Conservation (phyloP, 2,888 invertebrate genomes). For the Acrocyrtus sp. region DNA sequence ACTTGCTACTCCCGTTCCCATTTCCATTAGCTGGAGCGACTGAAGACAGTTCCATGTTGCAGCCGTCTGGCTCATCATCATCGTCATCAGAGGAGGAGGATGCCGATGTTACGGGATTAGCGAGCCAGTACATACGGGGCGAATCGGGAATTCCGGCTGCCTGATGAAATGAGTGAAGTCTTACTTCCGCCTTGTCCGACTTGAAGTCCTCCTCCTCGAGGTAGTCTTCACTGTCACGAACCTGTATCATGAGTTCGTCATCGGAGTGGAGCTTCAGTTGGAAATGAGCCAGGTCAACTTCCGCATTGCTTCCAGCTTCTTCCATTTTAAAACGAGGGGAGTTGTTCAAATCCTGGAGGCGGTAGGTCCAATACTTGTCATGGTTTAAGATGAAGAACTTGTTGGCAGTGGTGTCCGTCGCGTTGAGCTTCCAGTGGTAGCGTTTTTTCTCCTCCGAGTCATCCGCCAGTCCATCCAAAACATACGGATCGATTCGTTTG, state of each 20-base stretch:
- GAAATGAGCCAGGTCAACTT: slow-evolving; percentile 49
- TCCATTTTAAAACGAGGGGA: slow-evolving; percentile 55
- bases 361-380: slow-evolving; percentile 52
- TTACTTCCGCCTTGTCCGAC: slow-evolving; percentile 47
- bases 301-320: slow-evolving; percentile 46
- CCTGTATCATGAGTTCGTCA: slow-evolving; percentile 48
- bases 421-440: slow-evolving; percentile 54
- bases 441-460: slow-evolving; percentile 49
- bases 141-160: slow-evolving; percentile 37
- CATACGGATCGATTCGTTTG: slow-evolving; percentile 40
- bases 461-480: slow-evolving; percentile 46
- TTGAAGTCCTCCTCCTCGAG: slow-evolving; percentile 52
- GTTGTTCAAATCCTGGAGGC: slow-evolving; percentile 52
- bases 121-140: slow-evolving; percentile 50
- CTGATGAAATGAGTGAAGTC: slow-evolving; percentile 53
- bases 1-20: slow-evolving; percentile 43
- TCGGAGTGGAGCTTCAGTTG: slow-evolving; percentile 42
- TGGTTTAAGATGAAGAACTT: slow-evolving; percentile 52
- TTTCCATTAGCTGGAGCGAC: slow-evolving; percentile 40
- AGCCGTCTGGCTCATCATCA: slow-evolving; percentile 34
- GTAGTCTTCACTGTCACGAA: slow-evolving; percentile 44
- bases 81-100: not conserved
- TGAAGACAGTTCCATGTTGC: slow-evolving; percentile 37
- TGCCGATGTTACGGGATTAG: slow-evolving; percentile 25
- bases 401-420: slow-evolving; percentile 39